Conservation (phyloP, 2,888 invertebrate genomes). For the Tenthredo scrophulariae region DNA sequence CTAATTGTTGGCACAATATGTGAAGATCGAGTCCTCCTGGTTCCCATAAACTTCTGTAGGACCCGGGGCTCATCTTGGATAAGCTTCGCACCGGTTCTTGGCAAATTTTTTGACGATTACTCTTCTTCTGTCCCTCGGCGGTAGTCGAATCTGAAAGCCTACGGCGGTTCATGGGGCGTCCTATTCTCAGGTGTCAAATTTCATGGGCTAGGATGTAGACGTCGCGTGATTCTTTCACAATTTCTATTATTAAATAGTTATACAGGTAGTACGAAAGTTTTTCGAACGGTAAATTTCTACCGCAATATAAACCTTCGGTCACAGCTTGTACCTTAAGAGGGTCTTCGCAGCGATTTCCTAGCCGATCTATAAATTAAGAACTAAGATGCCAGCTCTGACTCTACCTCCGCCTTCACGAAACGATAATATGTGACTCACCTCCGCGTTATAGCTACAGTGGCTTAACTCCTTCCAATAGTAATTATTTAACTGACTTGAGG, state of each 20-base stretch:
- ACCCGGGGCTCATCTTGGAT: constrained; percentile 37
- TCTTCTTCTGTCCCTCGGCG: not conserved
- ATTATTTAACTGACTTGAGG: constrained; percentile 71
- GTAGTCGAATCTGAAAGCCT: constrained; percentile 5
- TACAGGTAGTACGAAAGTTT: constrained; percentile 23
- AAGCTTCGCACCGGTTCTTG: constrained; percentile 34
- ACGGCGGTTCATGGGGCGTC: not conserved
- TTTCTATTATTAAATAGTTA: constrained; percentile 18
- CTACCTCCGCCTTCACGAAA: constrained; percentile 5
- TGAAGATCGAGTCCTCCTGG: constrained; percentile 75
- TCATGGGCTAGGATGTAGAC: not conserved
- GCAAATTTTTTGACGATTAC: constrained; percentile 29
- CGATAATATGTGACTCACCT: constrained; percentile 65
- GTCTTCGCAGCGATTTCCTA: constrained; percentile 3
- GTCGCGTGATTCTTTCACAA: constrained; percentile 24
- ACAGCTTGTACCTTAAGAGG: constrained; percentile 6
- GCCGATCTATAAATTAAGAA: constrained; percentile 38
- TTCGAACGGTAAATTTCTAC: constrained; percentile 38
- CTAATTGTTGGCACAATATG: constrained; percentile 78
- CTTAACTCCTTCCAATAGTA: constrained; percentile 60
- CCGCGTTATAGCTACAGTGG: not conserved
- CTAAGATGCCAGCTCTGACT: constrained; percentile 17
- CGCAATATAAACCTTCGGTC: not conserved
- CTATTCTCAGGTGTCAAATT: constrained; percentile 27
- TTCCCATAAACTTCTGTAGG: constrained; percentile 73